phyloP scores from a whole-genome alignment of 1,140 invertebrate species.

The Ips nitidus region DNA sequence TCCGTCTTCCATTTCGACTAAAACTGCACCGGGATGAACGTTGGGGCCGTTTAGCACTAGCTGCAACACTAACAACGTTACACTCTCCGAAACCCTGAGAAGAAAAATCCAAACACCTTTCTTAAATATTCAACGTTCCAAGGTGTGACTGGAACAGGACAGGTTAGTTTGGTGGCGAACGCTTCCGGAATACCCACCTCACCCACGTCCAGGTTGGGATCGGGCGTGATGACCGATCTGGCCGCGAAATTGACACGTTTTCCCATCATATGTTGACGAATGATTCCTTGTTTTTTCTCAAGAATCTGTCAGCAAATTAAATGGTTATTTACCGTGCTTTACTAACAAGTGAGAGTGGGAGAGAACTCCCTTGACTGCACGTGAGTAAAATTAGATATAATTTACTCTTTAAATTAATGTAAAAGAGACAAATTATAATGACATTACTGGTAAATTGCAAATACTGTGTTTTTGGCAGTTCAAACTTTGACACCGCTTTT shows the following conservation, averaged over 20 bases:
- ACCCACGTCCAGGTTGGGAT: constrained; percentile 94
- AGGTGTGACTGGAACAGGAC: constrained; percentile 88
- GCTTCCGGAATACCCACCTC: constrained; percentile 97
- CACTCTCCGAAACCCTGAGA: background rate
- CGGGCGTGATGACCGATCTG: constrained; percentile 97
- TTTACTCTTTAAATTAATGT: background rate
- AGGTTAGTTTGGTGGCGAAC: constrained; percentile 92
- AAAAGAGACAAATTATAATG: background rate
- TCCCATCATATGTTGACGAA: constrained; percentile 99
- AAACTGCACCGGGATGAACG: constrained; percentile 63
- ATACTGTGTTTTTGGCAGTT: too few species aligned
- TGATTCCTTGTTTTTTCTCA: constrained; percentile 97
- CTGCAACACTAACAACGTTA: background rate
- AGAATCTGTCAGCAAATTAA: constrained; percentile 66
- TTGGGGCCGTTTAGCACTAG: constrained; percentile 30
- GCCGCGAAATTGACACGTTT: constrained; percentile 98
- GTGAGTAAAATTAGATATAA: background rate
- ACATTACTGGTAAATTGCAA: too few species aligned
- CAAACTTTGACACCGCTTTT: too few species aligned
- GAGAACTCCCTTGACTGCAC: too few species aligned
- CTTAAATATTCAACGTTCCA: constrained; percentile 87
- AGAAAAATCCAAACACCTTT: background rate
- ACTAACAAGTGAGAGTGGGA: constrained; percentile 9
- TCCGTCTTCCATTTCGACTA: constrained; percentile 83
- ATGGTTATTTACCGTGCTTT: background rate